Conservation (phyloP, 2,113 vertebrate genomes). For the Ascaphus truei region DNA sequence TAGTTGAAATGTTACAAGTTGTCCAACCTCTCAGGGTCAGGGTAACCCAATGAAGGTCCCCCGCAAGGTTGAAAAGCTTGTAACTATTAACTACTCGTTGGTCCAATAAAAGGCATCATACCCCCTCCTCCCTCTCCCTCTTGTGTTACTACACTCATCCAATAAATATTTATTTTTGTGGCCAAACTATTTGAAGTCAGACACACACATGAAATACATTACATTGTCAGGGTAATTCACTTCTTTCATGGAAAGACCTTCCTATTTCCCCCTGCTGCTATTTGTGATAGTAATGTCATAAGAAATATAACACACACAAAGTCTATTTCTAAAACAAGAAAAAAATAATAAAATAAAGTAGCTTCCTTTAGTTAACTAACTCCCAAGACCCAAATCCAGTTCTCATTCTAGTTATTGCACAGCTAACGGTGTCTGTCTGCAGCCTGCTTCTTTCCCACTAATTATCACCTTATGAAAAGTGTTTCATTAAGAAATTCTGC, state of each 20-base stretch:
- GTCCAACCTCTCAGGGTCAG: too few relatives aligned
- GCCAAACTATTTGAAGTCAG: neutral
- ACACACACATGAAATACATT: neutral
- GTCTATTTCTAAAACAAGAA: conserved; percentile 1
- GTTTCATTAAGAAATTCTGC: conserved; percentile 95
- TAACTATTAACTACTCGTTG: too few relatives aligned
- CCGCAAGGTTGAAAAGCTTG: too few relatives aligned
- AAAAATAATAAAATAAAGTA: neutral
- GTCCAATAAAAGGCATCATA: too few relatives aligned
- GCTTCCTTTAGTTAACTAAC: conserved; percentile 42
- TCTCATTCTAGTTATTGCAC: conserved; percentile 73
- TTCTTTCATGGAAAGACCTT: neutral
- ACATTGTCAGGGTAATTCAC: neutral
- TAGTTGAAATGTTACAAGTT: too few relatives aligned
- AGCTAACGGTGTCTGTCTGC: conserved; percentile 69
- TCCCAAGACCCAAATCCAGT: conserved; percentile 56
- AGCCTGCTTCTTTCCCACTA: conserved; percentile 77
- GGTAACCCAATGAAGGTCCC: too few relatives aligned
- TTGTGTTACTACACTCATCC: too few relatives aligned
- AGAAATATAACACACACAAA: neutral
- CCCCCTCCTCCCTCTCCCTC: too few relatives aligned
- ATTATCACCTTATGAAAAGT: conserved; percentile 98
- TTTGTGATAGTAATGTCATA: conserved; percentile 14
- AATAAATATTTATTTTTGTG: too few relatives aligned
- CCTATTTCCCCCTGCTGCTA: neutral